Conservation (phyloP, 1,140 invertebrate species). For the Apis mellifera region Amel_HAv3.1 CM009944.2:7824001-7824500, state of each 20-base stretch:
- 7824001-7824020: not conserved
- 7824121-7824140: not conserved
- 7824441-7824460: conserved; percentile 45
- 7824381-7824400: conserved; percentile 21
- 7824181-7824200: not conserved
- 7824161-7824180: too few species aligned
- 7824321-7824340: not conserved
- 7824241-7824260: conserved; percentile 72
- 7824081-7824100: not conserved
- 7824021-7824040: conserved; percentile 39
- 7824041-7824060: not conserved
- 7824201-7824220: conserved; percentile 19
- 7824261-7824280: conserved; percentile 75
- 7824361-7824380: conserved; percentile 19
- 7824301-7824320: conserved; percentile 20
- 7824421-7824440: conserved; percentile 49
- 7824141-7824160: not conserved
- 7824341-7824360: conserved; percentile 3
- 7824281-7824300: conserved; percentile 69
- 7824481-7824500: not conserved
- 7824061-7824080: not conserved
- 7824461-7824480: conserved; percentile 32
- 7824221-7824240: conserved; percentile 64
- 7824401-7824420: conserved; percentile 64
- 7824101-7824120: not conserved